Evolutionary conservation across 2,888 invertebrate genomes (phyloP), one percentile per base, ranked within the genome.

Genomic region (Gastracanthus pulcherrimus): DNA sequence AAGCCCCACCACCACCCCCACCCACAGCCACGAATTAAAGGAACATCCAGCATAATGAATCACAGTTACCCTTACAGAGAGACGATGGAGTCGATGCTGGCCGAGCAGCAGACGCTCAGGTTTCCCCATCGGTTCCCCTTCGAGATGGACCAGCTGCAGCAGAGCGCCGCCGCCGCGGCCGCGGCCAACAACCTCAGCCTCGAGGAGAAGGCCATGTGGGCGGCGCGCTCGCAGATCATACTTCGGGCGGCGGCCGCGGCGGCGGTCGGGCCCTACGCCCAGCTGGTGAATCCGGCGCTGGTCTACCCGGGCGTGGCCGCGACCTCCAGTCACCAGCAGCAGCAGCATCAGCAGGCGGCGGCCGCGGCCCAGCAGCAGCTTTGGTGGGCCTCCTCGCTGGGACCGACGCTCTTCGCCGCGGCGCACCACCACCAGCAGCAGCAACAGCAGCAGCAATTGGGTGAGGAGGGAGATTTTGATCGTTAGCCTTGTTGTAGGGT

Each of bases 11-110:
- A n/a, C n/a, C 31, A 19, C 34, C 51, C 70, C 6, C 38, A 38
- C 38, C 13, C 13, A 11, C 55, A 2, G 9, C 5, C 13, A 9
- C 23, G 4, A 36, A 13, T 13, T 3, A 38, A 31, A 48, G 64
- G 81, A 74, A 51, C 80, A 72, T 55, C 64, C 31, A 84, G 84
- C 88, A 89, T 90, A 90, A 90, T 90, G 86, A 89, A 89, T 87
- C 86, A 76, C 81, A 90, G 90, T 87, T 91, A 89, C 86, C 91
- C 91, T 91, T 91, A 88, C 94, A 97, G 97, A 92, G 97, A 97
- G 92, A 97, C 97, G 80, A 97, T 97, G 97, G 97, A 97, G 92
- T 95, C 95, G 75, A 96, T 97, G 95, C 91, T 97, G 87, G 96
- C 96, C 60, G 97, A 97, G 89, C 97, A 97, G 92, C 96, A 97